Conservation (phyloP, 2,888 invertebrate genomes). For the Drosophila fulvimacula region DNA sequence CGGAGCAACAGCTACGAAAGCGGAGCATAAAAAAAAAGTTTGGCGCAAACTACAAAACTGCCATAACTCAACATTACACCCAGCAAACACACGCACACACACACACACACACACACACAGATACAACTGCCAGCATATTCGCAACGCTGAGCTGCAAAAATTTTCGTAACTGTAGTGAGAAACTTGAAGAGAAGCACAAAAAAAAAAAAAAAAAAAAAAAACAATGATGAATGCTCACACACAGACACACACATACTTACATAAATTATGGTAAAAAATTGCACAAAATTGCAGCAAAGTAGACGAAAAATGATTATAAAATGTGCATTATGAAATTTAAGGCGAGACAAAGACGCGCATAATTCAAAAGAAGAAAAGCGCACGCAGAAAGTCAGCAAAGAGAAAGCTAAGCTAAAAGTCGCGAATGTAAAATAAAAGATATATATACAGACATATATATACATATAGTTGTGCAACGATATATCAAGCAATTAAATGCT, state of each 20-base stretch:
- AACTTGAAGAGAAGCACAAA: conserved; percentile 37
- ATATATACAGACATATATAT: not conserved
- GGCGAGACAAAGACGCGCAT: conserved; percentile 74
- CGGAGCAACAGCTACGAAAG: conserved; percentile 49
- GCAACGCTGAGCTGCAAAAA: conserved; percentile 61
- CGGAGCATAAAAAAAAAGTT: conserved; percentile 69
- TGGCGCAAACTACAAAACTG: conserved; percentile 74
- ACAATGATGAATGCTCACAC: conserved; percentile 43
- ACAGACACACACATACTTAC: conserved; percentile 37
- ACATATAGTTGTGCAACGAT: conserved; percentile 40
- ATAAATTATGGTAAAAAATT: conserved; percentile 77
- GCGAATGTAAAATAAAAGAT: conserved; percentile 19
- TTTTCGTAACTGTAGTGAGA: conserved; percentile 56
- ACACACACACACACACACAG: conserved; percentile 25
- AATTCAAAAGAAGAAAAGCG: conserved; percentile 52
- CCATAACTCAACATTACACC: conserved; percentile 79
- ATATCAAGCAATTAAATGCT: conserved; percentile 80
- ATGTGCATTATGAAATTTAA: conserved; percentile 80
- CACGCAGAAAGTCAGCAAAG: conserved; percentile 32
- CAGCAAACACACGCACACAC: conserved; percentile 36
- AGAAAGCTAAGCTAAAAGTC: conserved; percentile 53
- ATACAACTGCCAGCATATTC: conserved; percentile 52
- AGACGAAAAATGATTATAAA: conserved; percentile 78
- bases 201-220: conserved; percentile 35
- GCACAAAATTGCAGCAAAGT: conserved; percentile 77